Evolutionary conservation across 2,888 invertebrate genomes (phyloP).

Genomic region (Lasioglossum leucozonium): DNA sequence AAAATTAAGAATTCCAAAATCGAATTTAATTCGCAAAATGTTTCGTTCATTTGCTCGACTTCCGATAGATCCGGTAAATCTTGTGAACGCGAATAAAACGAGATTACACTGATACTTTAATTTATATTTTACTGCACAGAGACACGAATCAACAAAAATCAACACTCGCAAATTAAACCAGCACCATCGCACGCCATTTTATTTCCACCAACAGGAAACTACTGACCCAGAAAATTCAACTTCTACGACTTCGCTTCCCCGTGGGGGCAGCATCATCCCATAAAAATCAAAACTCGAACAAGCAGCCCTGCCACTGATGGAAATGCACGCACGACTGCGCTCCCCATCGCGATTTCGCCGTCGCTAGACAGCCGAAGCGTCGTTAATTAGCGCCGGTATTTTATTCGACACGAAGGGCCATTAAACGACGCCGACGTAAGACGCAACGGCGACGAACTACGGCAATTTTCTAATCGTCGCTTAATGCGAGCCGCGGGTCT

Average conservation of each 20-base stretch:
- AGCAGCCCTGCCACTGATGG: not conserved
- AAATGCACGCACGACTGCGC: not conserved
- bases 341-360: not conserved
- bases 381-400: not conserved
- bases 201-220: not conserved
- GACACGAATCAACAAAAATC: too few species aligned
- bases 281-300: not conserved
- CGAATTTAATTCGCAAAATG: not conserved
- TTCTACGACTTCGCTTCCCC: not conserved
- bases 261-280: not conserved
- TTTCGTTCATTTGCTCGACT: too few species aligned
- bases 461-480: conserved; percentile 11
- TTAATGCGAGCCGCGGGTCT: conserved; percentile 5
- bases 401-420: not conserved
- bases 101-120: too few species aligned
- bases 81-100: too few species aligned
- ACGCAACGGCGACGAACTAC: not conserved
- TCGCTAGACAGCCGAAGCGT: not conserved
- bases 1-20: not conserved
- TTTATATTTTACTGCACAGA: too few species aligned
- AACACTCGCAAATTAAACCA: not conserved
- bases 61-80: too few species aligned
- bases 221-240: not conserved
- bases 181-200: not conserved
- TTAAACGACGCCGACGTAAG: conserved; percentile 15